Conservation (phyloP, 1,140 invertebrate species). For the Drosophila sulfurigaster region DNA sequence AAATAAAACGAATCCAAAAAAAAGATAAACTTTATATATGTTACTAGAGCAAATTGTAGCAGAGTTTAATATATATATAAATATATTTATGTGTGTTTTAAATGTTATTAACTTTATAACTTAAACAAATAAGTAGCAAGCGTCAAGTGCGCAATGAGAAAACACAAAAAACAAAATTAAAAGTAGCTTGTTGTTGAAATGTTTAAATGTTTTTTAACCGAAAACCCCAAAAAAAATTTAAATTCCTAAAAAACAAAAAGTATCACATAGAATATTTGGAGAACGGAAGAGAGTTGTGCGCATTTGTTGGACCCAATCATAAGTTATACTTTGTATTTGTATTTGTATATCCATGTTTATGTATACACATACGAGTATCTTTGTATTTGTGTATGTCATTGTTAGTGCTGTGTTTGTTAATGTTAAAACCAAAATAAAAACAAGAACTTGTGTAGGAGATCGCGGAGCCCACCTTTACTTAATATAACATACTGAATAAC, state of each 20-base stretch:
- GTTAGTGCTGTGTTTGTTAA: conserved; percentile 79
- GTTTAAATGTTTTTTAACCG: conserved; percentile 81
- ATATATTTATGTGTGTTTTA: conserved; percentile 76
- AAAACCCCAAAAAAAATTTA: conserved; percentile 6
- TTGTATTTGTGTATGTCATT: conserved; percentile 64
- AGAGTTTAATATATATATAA: conserved; percentile 55
- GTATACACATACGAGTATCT: conserved; percentile 30
- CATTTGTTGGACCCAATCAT: conserved; percentile 46
- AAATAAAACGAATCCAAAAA: conserved; percentile 39
- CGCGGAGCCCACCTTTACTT: conserved; percentile 64
- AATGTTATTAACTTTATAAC: conserved; percentile 83
- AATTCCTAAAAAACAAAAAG: conserved; percentile 6
- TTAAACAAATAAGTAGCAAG: conserved; percentile 60
- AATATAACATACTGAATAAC: conserved; percentile 45
- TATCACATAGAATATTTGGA: conserved; percentile 12
- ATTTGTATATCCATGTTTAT: conserved; percentile 31
- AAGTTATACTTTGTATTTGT: conserved; percentile 27
- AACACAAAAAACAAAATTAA: conserved; percentile 30
- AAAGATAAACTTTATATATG: conserved; percentile 65
- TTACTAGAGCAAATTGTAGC: conserved; percentile 77
- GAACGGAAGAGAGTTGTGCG: conserved; percentile 26
- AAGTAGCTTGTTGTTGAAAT: conserved; percentile 80
- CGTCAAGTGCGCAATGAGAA: conserved; percentile 47
- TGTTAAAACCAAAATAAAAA: conserved; percentile 40
- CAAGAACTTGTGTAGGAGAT: conserved; percentile 33